Percentiles rank a stretch among this genome's conserved stretches.
Evolutionary conservation across 2,888 invertebrate genomes (phyloP).

Genomic region (Monoplex corrugatus): DNA sequence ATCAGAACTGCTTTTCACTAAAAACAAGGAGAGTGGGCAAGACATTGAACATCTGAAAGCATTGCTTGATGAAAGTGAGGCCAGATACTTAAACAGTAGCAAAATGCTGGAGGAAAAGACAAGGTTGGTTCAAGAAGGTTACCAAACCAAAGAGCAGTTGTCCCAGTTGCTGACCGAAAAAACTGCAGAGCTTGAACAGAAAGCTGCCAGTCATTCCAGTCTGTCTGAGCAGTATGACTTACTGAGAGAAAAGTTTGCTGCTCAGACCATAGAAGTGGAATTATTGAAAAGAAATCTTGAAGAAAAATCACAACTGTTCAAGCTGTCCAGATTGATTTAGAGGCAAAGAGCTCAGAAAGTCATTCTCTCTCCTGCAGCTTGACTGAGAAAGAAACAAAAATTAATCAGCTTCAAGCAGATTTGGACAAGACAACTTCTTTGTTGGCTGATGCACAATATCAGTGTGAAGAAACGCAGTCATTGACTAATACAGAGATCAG

Average conservation of each 20-base stretch:
- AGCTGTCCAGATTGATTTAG: neutral
- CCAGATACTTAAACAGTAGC: neutral
- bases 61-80: conserved; percentile 24
- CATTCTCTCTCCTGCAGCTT: conserved; percentile 13
- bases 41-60: conserved; percentile 4
- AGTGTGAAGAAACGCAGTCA: neutral
- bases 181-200: neutral
- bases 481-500: neutral
- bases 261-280: neutral
- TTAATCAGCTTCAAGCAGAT: conserved; percentile 27
- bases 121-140: conserved; percentile 10
- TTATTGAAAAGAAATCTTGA: neutral
- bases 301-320: conserved; percentile 24
- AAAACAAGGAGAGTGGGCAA: conserved; percentile 29
- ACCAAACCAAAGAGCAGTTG: conserved; percentile 2
- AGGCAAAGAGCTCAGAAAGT: conserved; percentile 9
- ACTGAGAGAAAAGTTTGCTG: neutral
- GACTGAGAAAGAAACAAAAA: conserved; percentile 23
- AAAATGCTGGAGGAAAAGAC: conserved; percentile 33
- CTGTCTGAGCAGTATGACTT: neutral
- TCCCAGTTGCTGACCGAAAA: neutral
- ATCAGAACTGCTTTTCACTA: neutral
- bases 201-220: neutral
- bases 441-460: neutral
- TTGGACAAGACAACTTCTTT: neutral